Conservation (phyloP, 2,797 vertebrate genomes). For the Oceanodroma leucorhoa region DNA sequence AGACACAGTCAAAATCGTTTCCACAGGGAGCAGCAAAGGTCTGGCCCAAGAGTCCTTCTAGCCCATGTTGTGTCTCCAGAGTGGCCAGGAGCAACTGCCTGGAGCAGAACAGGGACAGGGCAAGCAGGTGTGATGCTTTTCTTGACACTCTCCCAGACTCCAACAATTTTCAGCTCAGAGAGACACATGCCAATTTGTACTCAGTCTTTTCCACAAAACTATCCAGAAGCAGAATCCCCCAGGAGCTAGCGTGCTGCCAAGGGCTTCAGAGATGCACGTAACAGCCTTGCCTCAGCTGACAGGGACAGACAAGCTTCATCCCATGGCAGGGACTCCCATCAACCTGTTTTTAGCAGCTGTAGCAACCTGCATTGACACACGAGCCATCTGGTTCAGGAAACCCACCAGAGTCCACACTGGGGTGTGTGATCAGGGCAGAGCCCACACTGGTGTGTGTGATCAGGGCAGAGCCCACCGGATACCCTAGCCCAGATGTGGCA, state of each 20-base stretch:
- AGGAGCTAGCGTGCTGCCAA: background rate
- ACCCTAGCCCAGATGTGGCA: background rate
- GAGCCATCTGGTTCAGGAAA: background rate
- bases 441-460: background rate
- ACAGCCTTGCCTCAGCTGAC: background rate
- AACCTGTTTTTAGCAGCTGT: background rate
- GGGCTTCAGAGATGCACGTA: background rate
- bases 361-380: background rate
- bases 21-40: background rate
- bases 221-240: background rate
- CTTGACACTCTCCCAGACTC: background rate
- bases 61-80: background rate
- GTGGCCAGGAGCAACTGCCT: background rate
- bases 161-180: background rate
- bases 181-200: background rate
- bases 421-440: background rate
- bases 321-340: background rate
- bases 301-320: background rate
- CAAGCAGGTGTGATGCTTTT: background rate
- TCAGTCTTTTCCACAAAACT: background rate
- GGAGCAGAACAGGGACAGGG: background rate
- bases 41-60: background rate
- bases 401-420: background rate
- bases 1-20: background rate
- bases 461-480: background rate